A percentile compares a stretch with the other conserved stretches of the same genome.
Conservation (phyloP, 2,888 invertebrate species). For the Calliopum simillimum region DNA sequence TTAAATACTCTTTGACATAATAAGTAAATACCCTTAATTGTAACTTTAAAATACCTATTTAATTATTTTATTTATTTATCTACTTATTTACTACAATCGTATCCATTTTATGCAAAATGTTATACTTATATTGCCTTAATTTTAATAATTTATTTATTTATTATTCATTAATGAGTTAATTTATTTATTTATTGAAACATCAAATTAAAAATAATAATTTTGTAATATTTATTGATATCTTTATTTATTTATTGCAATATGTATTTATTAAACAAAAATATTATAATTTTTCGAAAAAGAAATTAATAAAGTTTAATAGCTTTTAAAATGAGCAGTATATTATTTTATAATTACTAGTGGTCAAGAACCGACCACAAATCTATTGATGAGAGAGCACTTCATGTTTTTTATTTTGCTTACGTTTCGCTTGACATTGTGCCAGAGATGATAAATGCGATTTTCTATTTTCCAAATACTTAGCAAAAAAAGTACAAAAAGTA, state of each 20-base stretch:
- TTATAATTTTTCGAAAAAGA: not conserved
- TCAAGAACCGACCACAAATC: too few relatives aligned
- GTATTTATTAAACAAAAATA: too few relatives aligned
- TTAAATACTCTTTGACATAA: conserved; percentile 41
- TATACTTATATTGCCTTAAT: conserved; percentile 27
- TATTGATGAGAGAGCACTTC: too few relatives aligned
- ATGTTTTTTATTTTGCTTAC: too few relatives aligned
- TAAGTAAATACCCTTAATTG: conserved; percentile 31
- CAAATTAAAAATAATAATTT: conserved; percentile 18
- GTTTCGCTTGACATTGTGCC: too few relatives aligned
- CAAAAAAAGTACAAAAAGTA: too few relatives aligned
- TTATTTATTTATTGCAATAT: conserved; percentile 39
- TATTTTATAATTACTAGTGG: too few relatives aligned
- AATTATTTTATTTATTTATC: conserved; percentile 36
- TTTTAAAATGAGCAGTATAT: not conserved
- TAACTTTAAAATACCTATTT: conserved; percentile 29
- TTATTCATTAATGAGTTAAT: too few relatives aligned
- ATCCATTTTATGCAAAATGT: conserved; percentile 26
- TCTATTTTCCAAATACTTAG: too few relatives aligned
- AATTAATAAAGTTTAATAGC: conserved; percentile 28
- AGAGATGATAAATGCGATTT: too few relatives aligned
- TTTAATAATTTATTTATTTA: conserved; percentile 35
- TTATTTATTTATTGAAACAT: not conserved
- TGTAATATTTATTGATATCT: conserved; percentile 33
- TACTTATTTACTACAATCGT: conserved; percentile 28